Percentiles rank a stretch among this genome's conserved stretches.
phyloP scores from a whole-genome alignment of 2,888 invertebrate genomes.

The Zootermopsis nevadensis region DNA sequence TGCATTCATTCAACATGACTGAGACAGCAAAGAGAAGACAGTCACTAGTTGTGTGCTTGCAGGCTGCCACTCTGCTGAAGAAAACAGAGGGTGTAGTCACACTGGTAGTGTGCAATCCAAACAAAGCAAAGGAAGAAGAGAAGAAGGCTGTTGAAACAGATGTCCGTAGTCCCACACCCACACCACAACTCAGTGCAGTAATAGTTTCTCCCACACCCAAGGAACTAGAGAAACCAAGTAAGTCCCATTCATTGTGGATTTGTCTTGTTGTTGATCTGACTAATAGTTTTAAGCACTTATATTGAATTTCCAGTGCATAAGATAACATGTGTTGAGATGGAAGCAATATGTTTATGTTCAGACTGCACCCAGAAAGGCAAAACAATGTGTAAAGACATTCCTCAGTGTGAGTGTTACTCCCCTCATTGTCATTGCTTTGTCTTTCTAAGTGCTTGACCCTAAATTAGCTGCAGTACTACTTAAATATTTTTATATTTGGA shows the following conservation, averaged over 20 bases:
- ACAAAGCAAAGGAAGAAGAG: slow-evolving; percentile 74
- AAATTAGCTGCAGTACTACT: too few relatives aligned
- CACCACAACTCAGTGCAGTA: slow-evolving; percentile 51
- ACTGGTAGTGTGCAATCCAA: slow-evolving; percentile 85
- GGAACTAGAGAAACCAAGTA: slow-evolving; percentile 65
- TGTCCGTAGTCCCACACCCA: slow-evolving; percentile 53
- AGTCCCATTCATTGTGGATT: slow-evolving; percentile 54
- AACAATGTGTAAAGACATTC: too few relatives aligned
- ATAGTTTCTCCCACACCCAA: slow-evolving; percentile 53
- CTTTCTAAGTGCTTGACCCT: too few relatives aligned
- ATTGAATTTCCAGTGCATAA: slow-evolving; percentile 3
- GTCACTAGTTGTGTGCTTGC: slow-evolving; percentile 51
- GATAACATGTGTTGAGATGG: background rate
- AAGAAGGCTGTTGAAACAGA: slow-evolving; percentile 63
- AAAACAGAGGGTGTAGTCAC: slow-evolving; percentile 88
- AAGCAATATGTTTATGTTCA: too few relatives aligned
- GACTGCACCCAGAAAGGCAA: too few relatives aligned
- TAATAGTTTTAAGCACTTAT: background rate
- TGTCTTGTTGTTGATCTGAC: background rate
- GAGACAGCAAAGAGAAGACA: too few relatives aligned
- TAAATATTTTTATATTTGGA: too few relatives aligned
- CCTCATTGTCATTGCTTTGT: too few relatives aligned
- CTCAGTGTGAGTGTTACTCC: too few relatives aligned
- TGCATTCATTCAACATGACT: too few relatives aligned
- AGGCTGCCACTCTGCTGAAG: slow-evolving; percentile 88